These are phyloP conservation scores for Carcina quercana DNA, from an alignment of 2,888 invertebrate genomes.

Conservation along the genomic window DNA sequence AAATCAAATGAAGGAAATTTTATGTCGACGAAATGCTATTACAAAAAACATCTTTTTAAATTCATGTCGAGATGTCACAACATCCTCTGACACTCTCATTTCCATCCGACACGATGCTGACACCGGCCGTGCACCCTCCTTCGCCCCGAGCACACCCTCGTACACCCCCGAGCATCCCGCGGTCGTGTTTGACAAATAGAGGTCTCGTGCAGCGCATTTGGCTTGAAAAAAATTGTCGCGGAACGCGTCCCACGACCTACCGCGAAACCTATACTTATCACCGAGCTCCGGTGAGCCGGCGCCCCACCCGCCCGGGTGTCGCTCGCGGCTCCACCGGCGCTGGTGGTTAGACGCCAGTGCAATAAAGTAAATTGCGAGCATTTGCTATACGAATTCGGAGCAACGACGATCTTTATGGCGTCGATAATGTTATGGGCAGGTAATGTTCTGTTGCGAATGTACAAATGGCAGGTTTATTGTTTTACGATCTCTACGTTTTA, in stretches of 20 bases:
- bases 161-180: slow-evolving; percentile 27
- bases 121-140: no score
- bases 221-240: slow-evolving; percentile 56
- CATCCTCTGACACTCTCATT: slow-evolving; percentile 26
- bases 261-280: slow-evolving; percentile 38
- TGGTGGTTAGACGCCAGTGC: slow-evolving; percentile 50
- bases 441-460: slow-evolving; percentile 61
- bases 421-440: slow-evolving; percentile 70
- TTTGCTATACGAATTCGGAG: slow-evolving; percentile 64
- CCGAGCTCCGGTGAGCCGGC: slow-evolving; percentile 31
- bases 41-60: slow-evolving; percentile 26
- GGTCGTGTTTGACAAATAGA: slow-evolving; percentile 62
- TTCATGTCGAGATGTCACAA: slow-evolving; percentile 28
- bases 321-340: slow-evolving; percentile 29
- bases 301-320: slow-evolving; percentile 18
- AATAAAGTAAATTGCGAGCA: slow-evolving; percentile 70
- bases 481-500: slow-evolving; percentile 38
- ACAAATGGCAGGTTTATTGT: slow-evolving; percentile 59
- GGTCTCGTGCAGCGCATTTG: slow-evolving; percentile 57
- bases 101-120: slow-evolving; percentile 28
- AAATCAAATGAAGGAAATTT: slow-evolving; percentile 30
- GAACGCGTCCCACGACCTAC: slow-evolving; percentile 39
- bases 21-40: slow-evolving; percentile 6
- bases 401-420: slow-evolving; percentile 61
- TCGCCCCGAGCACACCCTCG: no score